phyloP scores from a whole-genome alignment of 2,888 invertebrate species.

The Brenthis ino region DNA sequence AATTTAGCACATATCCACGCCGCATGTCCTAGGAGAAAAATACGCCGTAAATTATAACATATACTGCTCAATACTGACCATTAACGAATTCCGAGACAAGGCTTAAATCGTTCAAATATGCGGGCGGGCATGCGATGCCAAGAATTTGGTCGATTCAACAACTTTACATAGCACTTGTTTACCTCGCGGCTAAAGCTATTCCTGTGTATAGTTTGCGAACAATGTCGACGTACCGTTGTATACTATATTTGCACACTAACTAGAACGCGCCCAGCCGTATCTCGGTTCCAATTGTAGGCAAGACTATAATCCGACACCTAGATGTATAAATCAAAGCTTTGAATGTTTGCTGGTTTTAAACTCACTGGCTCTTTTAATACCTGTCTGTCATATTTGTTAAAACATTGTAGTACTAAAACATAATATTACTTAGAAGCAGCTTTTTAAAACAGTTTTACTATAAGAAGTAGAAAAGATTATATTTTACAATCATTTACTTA shows the following conservation, averaged over 20 bases:
- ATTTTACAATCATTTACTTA: no score
- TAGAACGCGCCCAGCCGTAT: slow-evolving; percentile 21
- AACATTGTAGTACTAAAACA: neutral
- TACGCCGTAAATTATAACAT: neutral
- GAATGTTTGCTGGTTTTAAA: slow-evolving; percentile 3
- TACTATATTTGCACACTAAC: slow-evolving; percentile 32
- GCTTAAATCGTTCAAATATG: slow-evolving; percentile 59
- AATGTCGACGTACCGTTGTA: slow-evolving; percentile 29
- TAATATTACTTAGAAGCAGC: no score
- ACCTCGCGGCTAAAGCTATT: slow-evolving; percentile 65
- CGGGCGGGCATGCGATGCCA: slow-evolving; percentile 63
- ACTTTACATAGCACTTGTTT: slow-evolving; percentile 70
- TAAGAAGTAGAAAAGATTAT: no score
- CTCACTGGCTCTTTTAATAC: neutral
- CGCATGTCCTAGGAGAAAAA: neutral
- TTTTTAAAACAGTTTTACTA: no score
- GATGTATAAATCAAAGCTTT: slow-evolving; percentile 6
- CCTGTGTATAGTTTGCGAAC: slow-evolving; percentile 47
- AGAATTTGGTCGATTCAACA: slow-evolving; percentile 69
- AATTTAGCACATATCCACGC: neutral
- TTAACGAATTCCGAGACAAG: slow-evolving; percentile 48
- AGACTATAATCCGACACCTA: slow-evolving; percentile 10
- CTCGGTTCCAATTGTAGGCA: slow-evolving; percentile 8
- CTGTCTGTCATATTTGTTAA: neutral
- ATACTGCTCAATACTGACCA: slow-evolving; percentile 41